These are phyloP conservation scores for Palythoa grandiflora DNA, from an alignment of 92 coral and sea anemone species.

Conservation along the genomic window DNA sequence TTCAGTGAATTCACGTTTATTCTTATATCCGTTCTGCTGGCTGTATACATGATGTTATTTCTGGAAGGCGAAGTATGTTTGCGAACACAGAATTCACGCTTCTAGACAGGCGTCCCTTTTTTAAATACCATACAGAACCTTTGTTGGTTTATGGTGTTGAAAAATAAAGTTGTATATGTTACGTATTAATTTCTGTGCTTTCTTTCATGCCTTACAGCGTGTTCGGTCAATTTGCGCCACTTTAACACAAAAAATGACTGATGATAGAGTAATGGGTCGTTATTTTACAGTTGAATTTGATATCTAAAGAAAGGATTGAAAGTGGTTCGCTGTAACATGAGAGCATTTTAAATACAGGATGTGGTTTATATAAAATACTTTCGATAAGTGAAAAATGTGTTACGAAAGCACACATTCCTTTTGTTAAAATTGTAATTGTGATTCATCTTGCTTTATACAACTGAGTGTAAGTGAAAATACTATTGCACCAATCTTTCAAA, in stretches of 20 bases:
- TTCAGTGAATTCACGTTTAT: not conserved
- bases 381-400: too few species aligned
- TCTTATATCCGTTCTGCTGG: not conserved
- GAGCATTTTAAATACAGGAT: not conserved
- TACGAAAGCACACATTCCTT: not conserved
- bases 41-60: slow-evolving; percentile 37
- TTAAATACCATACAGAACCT: slow-evolving; percentile 10
- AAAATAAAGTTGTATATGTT: not conserved
- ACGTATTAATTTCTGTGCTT: not conserved
- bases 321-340: slow-evolving; percentile 20
- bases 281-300: slow-evolving; percentile 27
- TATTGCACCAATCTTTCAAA: too few species aligned
- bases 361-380: not conserved
- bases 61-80: slow-evolving; percentile 39
- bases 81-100: slow-evolving; percentile 11
- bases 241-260: not conserved
- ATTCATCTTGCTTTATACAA: too few species aligned
- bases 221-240: slow-evolving; percentile 15
- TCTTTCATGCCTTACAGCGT: slow-evolving; percentile 32
- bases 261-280: not conserved
- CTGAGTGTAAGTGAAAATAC: too few species aligned
- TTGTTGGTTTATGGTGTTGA: slow-evolving; percentile 10
- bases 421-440: not conserved
- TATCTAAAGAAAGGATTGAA: not conserved
- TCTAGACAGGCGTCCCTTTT: slow-evolving; percentile 36